These are phyloP conservation scores for Orthosia gothica DNA, from an alignment of 2,888 invertebrate species.

Conservation along the genomic window DNA sequence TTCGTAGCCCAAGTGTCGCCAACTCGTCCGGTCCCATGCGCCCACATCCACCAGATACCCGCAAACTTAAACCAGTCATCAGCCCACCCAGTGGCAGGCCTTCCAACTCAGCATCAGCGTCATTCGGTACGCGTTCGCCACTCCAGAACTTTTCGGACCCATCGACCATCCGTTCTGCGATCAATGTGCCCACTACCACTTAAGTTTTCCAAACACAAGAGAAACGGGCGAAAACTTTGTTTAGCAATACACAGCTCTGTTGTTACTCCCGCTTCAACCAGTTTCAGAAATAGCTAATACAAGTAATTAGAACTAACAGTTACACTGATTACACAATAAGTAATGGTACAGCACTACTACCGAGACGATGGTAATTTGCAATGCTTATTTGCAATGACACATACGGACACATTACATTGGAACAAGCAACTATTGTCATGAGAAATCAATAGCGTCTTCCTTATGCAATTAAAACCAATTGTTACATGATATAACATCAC, in stretches of 20 bases:
- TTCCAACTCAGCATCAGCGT: too few species aligned
- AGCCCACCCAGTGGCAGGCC: too few species aligned
- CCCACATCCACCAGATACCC: too few species aligned
- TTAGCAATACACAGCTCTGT: conserved; percentile 37
- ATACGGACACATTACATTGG: conserved; percentile 12
- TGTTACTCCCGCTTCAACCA: conserved; percentile 22
- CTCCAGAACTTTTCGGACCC: too few species aligned
- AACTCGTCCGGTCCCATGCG: too few species aligned
- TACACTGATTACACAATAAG: conserved; percentile 35
- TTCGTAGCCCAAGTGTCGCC: too few species aligned
- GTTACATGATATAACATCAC: neutral
- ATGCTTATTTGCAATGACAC: conserved; percentile 40
- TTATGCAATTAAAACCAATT: conserved; percentile 3
- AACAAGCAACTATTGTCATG: neutral
- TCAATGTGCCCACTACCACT: too few species aligned
- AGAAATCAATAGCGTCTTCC: conserved; percentile 26
- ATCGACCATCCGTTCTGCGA: too few species aligned
- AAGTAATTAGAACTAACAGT: conserved; percentile 42
- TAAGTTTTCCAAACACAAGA: conserved; percentile 12
- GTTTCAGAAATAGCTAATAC: conserved; percentile 21
- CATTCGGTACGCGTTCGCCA: too few species aligned
- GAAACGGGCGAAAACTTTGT: conserved; percentile 30
- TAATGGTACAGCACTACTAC: conserved; percentile 23
- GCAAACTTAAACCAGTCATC: too few species aligned
- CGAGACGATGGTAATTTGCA: conserved; percentile 36